A percentile compares a stretch with the other conserved stretches of the same genome.
Evolutionary conservation across 2,113 vertebrate genomes (phyloP).

Genomic region (Mirza zaza): DNA sequence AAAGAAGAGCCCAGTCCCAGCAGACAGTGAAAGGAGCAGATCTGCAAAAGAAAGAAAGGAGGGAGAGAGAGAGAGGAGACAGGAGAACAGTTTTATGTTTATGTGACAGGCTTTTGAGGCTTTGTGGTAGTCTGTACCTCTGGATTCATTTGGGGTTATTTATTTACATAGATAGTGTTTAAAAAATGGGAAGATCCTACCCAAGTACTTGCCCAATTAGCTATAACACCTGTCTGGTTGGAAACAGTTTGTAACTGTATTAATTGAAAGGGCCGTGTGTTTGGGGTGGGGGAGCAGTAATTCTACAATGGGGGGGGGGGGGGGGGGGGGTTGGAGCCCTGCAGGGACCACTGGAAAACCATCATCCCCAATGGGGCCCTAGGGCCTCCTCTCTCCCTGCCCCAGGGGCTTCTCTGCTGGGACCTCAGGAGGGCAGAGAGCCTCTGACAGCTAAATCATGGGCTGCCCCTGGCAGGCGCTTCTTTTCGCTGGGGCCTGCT

Average conservation of each 20-base stretch:
- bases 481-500: constrained; percentile 89
- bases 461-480: constrained; percentile 84
- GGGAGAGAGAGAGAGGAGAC: constrained; percentile 75
- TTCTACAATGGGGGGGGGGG: not conserved
- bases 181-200: constrained; percentile 78
- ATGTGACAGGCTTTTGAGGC: not conserved
- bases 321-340: not conserved
- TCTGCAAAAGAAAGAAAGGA: constrained; percentile 91
- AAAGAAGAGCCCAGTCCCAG: constrained; percentile 66
- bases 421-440: constrained; percentile 67
- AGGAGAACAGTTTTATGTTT: constrained; percentile 68
- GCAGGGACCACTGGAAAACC: not conserved
- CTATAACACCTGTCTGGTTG: constrained; percentile 86
- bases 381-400: not conserved
- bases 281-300: not conserved
- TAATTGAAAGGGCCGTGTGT: constrained; percentile 19
- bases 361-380: not conserved
- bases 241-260: constrained; percentile 82
- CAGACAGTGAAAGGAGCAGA: constrained; percentile 47
- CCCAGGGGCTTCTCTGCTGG: constrained; percentile 64
- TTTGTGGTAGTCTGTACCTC: constrained; percentile 80
- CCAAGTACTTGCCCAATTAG: constrained; percentile 82
- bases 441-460: constrained; percentile 90
- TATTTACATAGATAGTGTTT: constrained; percentile 89
- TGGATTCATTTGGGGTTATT: constrained; percentile 85